Evolutionary conservation across 35 echinoderm and acorn worm genomes (phyloP), one percentile per base, ranked within the genome.

Genomic region (Lytechinus variegatus): DNA sequence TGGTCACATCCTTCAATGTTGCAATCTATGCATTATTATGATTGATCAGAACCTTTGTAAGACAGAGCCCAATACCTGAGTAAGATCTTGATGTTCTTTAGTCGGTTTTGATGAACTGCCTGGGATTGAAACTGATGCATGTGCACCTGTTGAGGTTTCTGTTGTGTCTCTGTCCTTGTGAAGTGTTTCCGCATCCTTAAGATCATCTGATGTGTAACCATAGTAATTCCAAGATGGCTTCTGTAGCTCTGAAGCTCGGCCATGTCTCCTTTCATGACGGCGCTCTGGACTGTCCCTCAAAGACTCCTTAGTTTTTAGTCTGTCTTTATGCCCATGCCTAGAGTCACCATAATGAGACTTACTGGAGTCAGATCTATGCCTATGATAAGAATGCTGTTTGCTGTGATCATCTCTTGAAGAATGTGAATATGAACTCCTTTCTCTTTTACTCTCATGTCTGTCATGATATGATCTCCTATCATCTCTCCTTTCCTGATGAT

Each of bases 161-260:
- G 66, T 89, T 56, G 29, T 52, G 19, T 96, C 94, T 56, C 27
- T 28, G 8, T 27, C 53, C 51, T 52, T 61, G 1, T 52, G 13
- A 6, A 51, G 8, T 53, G 9, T 72, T 53, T 79, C 19, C 12
- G 27, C 96, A 90, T 53, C 79, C 60, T 58, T 55, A 53, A 97
- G 57, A 94, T 97, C 96, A 16, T 97, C 60, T 66, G 87, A 52
- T 87, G 96, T 97, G 86, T 97, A 97, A 19, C 96, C 96, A 61
- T 55, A 95, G 87, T 60, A 95, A 95, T 95, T 95, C 95, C 95
- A 95, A 28, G 92, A 94, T 52, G 28, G 28, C 54, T 94, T 94
- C 92, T 28, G 66, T 24, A 7, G 19, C 7, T 79, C 66, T n/a
- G 66, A 79, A 0, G 11, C 9, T 5, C 21, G 66, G n/a, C 66